phyloP scores from a whole-genome alignment of 2,888 invertebrate genomes.

The Ischnura elegans region DNA sequence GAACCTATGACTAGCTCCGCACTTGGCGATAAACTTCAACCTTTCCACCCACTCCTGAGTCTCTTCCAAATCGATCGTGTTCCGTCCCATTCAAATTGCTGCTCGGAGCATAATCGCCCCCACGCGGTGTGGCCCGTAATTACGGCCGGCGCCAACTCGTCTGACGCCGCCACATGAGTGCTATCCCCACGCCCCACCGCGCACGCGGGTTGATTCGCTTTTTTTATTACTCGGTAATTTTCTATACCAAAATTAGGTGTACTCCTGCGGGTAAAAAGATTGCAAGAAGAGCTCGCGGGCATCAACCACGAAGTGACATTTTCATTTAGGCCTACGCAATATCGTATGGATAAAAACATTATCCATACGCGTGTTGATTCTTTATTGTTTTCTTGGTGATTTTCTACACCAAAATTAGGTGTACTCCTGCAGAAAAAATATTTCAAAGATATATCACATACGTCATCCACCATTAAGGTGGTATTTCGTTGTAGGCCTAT shows the following conservation, averaged over 20 bases:
- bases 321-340: background rate
- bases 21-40: background rate
- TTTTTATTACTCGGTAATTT: too few relatives aligned
- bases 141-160: conserved; percentile 15
- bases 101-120: background rate
- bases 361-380: background rate
- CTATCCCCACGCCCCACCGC: background rate
- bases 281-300: background rate
- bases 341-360: too few relatives aligned
- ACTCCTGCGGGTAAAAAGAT: background rate
- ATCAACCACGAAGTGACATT: background rate
- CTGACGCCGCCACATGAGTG: background rate
- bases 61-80: background rate
- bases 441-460: background rate
- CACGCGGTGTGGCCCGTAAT: conserved; percentile 13
- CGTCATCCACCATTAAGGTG: background rate
- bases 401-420: background rate
- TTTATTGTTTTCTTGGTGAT: too few relatives aligned
- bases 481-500: background rate
- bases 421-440: background rate
- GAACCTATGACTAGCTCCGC: too few relatives aligned
- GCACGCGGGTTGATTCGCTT: background rate
- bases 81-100: conserved; percentile 1
- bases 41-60: too few relatives aligned
- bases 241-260: background rate